phyloP scores from a whole-genome alignment of 2,888 invertebrate genomes.

The Acanthoscelides obtectus region DNA sequence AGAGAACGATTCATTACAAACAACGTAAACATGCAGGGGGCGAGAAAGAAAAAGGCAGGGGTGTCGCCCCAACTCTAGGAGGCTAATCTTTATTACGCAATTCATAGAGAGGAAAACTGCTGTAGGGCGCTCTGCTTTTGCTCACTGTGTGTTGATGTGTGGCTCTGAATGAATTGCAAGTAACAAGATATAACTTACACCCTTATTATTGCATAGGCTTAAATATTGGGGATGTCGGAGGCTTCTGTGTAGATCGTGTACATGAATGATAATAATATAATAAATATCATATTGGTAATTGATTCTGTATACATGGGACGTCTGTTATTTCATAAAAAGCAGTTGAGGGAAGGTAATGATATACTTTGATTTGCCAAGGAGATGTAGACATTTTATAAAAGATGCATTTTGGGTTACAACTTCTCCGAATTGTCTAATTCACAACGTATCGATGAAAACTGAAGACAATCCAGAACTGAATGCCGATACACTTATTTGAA shows the following conservation, averaged over 20 bases:
- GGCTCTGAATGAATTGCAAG: constrained; percentile 1
- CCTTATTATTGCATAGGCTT: constrained; percentile 20
- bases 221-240: not conserved
- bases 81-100: constrained; percentile 46
- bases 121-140: not conserved
- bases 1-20: constrained; percentile 47
- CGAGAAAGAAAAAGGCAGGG: constrained; percentile 22
- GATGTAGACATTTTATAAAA: too few species aligned
- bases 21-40: constrained; percentile 40
- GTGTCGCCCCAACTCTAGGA: constrained; percentile 36
- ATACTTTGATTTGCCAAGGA: too few species aligned
- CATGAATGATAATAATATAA: not conserved
- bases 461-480: too few species aligned
- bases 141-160: constrained; percentile 8
- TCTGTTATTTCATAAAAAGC: not conserved
- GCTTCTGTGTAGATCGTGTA: not conserved
- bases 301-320: not conserved
- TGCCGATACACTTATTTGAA: too few species aligned
- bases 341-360: too few species aligned
- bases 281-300: not conserved
- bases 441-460: too few species aligned
- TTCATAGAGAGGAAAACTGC: constrained; percentile 28
- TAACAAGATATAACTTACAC: constrained; percentile 34
- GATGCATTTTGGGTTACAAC: too few species aligned
- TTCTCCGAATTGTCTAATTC: too few species aligned